Evolutionary conservation across 2,797 vertebrate genomes (phyloP).

Genomic region (Trematomus bernacchii): DNA sequence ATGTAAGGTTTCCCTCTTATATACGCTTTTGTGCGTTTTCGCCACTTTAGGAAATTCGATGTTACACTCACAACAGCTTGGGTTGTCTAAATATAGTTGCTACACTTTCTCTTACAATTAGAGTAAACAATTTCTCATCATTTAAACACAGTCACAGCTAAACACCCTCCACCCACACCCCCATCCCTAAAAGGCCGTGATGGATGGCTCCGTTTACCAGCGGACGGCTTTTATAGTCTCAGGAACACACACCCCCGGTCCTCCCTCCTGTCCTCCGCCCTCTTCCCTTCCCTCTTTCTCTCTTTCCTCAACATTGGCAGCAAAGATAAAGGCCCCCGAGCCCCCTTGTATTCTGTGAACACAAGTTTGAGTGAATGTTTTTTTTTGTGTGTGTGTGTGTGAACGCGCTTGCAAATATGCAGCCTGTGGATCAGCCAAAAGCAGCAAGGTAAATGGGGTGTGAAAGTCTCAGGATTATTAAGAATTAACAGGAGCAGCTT

Average conservation of each 20-base stretch:
- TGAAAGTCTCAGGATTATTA: slow-evolving; percentile 87
- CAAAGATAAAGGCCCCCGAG: slow-evolving; percentile 59
- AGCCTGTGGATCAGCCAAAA: slow-evolving; percentile 76
- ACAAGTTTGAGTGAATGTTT: slow-evolving; percentile 28
- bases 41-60: not conserved
- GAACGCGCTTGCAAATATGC: slow-evolving; percentile 57
- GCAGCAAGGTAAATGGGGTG: slow-evolving; percentile 80
- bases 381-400: slow-evolving; percentile 31
- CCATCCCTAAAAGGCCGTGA: slow-evolving; percentile 61
- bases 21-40: not conserved
- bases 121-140: slow-evolving; percentile 38
- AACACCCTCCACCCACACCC: slow-evolving; percentile 43
- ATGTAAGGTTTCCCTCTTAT: not conserved
- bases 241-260: slow-evolving; percentile 55
- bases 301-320: slow-evolving; percentile 62
- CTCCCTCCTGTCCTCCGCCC: slow-evolving; percentile 55
- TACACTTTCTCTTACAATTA: slow-evolving; percentile 47
- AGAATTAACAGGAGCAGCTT: slow-evolving; percentile 87
- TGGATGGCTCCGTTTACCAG: slow-evolving; percentile 67
- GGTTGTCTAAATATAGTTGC: slow-evolving; percentile 20
- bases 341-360: slow-evolving; percentile 61
- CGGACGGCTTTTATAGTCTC: slow-evolving; percentile 64
- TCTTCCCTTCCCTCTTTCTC: slow-evolving; percentile 53
- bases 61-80: not conserved
- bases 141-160: slow-evolving; percentile 62